phyloP scores from a whole-genome alignment of 2,888 invertebrate genomes.

The Callosobruchus maculatus region DNA sequence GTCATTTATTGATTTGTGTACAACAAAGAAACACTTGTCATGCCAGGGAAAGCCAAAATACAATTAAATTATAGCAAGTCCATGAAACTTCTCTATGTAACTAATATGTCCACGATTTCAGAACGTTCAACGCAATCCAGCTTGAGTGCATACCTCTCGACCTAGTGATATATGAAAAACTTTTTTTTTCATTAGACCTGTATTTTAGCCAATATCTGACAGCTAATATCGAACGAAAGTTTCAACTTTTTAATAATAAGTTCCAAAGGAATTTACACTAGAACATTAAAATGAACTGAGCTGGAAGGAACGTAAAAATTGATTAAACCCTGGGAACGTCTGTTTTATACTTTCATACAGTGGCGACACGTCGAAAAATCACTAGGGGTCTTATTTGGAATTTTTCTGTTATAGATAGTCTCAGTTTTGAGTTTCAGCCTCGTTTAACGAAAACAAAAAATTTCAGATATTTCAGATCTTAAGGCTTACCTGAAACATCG shows the following conservation, averaged over 20 bases:
- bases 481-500: too few relatives aligned
- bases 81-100: neutral
- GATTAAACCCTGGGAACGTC: neutral
- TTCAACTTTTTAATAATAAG: neutral
- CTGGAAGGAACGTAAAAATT: neutral
- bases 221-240: neutral
- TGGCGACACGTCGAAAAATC: neutral
- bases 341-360: neutral
- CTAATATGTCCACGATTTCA: too few relatives aligned
- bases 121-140: neutral
- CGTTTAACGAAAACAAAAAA: too few relatives aligned
- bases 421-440: too few relatives aligned
- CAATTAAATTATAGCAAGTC: too few relatives aligned
- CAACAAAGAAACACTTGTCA: too few relatives aligned
- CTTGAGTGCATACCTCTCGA: neutral
- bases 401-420: too few relatives aligned
- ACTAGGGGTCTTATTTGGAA: neutral
- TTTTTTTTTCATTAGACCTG: neutral
- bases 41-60: too few relatives aligned
- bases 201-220: neutral
- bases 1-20: too few relatives aligned
- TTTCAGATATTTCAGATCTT: neutral
- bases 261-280: neutral
- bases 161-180: neutral
- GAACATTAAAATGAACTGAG: neutral